phyloP scores from a whole-genome alignment of 2,888 invertebrate genomes.

The Pristionchus japonicus region DNA sequence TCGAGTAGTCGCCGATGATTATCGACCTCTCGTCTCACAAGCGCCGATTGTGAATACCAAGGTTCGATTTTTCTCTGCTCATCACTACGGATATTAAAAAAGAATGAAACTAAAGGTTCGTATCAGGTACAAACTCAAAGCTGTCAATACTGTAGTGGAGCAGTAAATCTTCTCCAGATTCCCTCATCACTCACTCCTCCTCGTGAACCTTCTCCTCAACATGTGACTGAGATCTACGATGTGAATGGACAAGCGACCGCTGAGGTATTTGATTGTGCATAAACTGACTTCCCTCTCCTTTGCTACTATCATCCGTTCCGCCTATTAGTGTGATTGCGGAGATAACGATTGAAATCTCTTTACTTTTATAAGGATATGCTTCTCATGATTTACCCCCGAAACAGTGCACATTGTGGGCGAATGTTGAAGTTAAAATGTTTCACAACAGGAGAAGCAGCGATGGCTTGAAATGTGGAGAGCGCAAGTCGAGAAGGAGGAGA shows the following conservation, averaged over 20 bases:
- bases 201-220: slow-evolving; percentile 5
- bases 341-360: no score
- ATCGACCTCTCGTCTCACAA: slow-evolving; percentile 44
- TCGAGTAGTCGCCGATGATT: slow-evolving; percentile 45
- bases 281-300: no score
- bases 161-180: neutral
- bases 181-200: slow-evolving; percentile 13
- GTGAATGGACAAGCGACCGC: neutral
- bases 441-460: slow-evolving; percentile 41
- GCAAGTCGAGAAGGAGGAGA: slow-evolving; percentile 45
- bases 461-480: slow-evolving; percentile 46
- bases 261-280: neutral
- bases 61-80: no score
- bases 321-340: no score
- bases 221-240: slow-evolving; percentile 40
- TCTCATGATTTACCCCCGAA: no score
- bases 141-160: no score
- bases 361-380: no score
- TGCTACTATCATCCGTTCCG: no score
- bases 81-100: no score
- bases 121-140: no score
- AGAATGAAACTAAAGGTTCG: no score
- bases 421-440: neutral
- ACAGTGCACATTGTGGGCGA: neutral
- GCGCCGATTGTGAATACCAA: neutral